Percentiles rank a stretch among this genome's conserved stretches.
phyloP scores from a whole-genome alignment of 2,888 invertebrate species.

The Apotomis betuletana region DNA sequence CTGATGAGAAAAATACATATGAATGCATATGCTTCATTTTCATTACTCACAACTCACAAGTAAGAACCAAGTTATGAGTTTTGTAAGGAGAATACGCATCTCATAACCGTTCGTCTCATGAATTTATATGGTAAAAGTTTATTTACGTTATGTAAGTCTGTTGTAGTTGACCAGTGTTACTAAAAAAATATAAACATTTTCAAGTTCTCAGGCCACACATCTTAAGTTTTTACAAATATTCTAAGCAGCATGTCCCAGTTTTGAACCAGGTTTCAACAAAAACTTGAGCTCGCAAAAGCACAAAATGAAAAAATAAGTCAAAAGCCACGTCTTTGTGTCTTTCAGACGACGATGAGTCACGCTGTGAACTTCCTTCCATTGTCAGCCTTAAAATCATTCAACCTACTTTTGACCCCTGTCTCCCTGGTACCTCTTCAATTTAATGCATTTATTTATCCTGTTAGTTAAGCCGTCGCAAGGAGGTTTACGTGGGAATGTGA shows the following conservation, averaged over 20 bases:
- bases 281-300: slow-evolving; percentile 34
- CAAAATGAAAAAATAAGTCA: slow-evolving; percentile 61
- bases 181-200: too few relatives aligned
- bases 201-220: too few relatives aligned
- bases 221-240: too few relatives aligned
- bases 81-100: too few relatives aligned
- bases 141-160: too few relatives aligned
- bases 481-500: background rate
- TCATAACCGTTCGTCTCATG: too few relatives aligned
- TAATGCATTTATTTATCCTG: slow-evolving; percentile 6
- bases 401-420: slow-evolving; percentile 35
- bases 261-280: background rate
- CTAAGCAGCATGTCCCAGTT: background rate
- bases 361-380: slow-evolving; percentile 81
- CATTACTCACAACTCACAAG: too few relatives aligned
- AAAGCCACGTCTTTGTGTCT: slow-evolving; percentile 51
- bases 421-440: slow-evolving; percentile 30
- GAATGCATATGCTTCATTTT: too few relatives aligned
- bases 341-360: slow-evolving; percentile 68
- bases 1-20: background rate
- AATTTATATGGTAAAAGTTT: too few relatives aligned
- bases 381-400: slow-evolving; percentile 58
- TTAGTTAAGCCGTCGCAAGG: background rate
- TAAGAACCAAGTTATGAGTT: too few relatives aligned
- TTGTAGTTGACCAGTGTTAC: too few relatives aligned